Evolutionary conservation across 2,797 vertebrate species (phyloP).

Genomic region (Takifugu ocellatus): DNA sequence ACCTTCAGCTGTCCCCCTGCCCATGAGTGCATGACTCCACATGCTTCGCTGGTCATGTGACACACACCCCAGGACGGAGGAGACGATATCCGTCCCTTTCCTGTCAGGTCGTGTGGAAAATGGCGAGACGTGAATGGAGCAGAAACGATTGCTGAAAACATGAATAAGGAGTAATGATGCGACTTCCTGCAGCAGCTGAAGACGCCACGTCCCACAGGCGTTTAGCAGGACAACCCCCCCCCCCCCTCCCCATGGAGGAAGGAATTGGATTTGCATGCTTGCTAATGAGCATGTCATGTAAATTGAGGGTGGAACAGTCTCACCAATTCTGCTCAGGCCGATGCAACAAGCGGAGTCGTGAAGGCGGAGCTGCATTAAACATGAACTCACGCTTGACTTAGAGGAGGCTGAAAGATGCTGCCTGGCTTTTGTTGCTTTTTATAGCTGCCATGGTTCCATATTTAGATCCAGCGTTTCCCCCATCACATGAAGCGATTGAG

Average conservation of each 20-base stretch:
- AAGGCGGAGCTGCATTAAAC: constrained; percentile 64
- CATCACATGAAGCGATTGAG: constrained; percentile 41
- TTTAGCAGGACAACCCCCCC: constrained; percentile 24
- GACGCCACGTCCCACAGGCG: constrained; percentile 17
- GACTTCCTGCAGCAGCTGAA: constrained; percentile 23
- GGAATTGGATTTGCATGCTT: constrained; percentile 59
- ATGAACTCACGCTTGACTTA: constrained; percentile 62
- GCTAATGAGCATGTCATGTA: constrained; percentile 55
- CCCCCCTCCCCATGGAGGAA: constrained; percentile 28
- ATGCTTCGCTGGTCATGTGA: constrained; percentile 17
- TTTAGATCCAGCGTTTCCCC: constrained; percentile 54
- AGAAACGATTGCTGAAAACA: constrained; percentile 18
- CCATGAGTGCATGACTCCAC: constrained; percentile 33
- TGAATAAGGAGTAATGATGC: constrained; percentile 26
- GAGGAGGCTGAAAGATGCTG: constrained; percentile 50
- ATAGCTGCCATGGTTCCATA: constrained; percentile 49
- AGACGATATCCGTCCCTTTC: constrained; percentile 28
- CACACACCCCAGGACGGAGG: constrained; percentile 35
- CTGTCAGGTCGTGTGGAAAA: constrained; percentile 45
- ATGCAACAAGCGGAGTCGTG: constrained; percentile 37
- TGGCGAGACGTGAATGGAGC: constrained; percentile 36
- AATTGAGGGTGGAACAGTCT: constrained; percentile 52
- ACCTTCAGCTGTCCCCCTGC: constrained; percentile 49
- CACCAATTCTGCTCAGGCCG: constrained; percentile 24
- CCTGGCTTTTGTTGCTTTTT: constrained; percentile 44